Conservation (phyloP, 2,797 vertebrate genomes). For the Ceyx erithaca region DNA sequence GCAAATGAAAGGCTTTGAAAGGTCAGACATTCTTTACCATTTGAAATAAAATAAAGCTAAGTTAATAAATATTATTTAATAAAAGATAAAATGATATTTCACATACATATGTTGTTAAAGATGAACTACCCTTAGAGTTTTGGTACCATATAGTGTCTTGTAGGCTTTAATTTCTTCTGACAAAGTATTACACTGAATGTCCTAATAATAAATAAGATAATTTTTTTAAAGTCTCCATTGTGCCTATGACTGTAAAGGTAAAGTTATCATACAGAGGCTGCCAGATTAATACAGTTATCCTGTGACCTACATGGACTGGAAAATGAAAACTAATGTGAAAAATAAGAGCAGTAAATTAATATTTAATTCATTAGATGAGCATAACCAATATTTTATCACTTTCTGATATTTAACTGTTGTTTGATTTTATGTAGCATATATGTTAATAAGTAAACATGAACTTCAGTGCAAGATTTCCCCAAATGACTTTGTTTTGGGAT, state of each 20-base stretch:
- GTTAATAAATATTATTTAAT: conserved; percentile 67
- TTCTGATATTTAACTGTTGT: not conserved
- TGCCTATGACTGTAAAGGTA: not conserved
- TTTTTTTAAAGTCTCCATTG: not conserved
- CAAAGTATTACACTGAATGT: not conserved
- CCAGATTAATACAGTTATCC: not conserved
- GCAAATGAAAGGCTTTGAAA: conserved; percentile 68
- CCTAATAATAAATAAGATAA: not conserved
- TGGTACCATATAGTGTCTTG: not conserved
- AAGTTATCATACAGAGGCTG: not conserved
- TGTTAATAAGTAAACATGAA: not conserved
- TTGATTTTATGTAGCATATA: not conserved
- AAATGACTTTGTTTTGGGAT: not conserved
- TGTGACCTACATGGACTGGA: not conserved
- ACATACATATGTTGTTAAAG: conserved; percentile 36
- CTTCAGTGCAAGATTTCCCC: not conserved
- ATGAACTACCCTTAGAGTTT: not conserved
- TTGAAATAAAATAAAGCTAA: conserved; percentile 59
- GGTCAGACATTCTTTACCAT: conserved; percentile 73
- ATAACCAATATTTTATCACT: not conserved
- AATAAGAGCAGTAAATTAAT: not conserved
- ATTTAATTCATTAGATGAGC: not conserved
- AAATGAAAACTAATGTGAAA: conserved; percentile 2
- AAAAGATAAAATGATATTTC: conserved; percentile 62
- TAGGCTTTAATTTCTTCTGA: not conserved